These are phyloP conservation scores for Corapipo altera DNA, from an alignment of 2,113 vertebrate species.

Conservation along the genomic window DNA sequence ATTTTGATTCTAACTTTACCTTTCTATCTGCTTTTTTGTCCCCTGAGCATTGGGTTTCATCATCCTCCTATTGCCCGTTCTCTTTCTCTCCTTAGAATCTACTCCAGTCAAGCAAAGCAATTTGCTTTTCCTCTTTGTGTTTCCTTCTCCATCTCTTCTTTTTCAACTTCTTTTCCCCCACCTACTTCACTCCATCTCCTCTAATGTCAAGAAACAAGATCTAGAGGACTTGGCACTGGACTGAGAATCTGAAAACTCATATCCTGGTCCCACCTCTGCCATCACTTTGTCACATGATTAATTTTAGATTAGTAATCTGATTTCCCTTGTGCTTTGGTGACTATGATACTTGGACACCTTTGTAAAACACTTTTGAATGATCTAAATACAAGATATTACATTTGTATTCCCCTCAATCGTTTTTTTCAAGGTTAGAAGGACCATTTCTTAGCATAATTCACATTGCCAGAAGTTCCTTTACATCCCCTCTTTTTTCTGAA, in stretches of 20 bases:
- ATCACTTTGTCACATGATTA: background rate
- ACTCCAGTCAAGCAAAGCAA: background rate
- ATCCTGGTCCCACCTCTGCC: background rate
- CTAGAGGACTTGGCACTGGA: background rate
- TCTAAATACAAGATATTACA: background rate
- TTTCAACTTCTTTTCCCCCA: fast-evolving
- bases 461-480: background rate
- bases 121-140: background rate
- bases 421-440: background rate
- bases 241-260: background rate
- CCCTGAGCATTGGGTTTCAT: background rate
- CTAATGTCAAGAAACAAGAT: background rate
- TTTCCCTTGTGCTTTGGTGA: background rate
- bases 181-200: background rate
- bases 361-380: background rate
- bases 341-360: background rate
- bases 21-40: background rate
- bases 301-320: background rate
- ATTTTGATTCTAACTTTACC: fast-evolving
- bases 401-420: background rate
- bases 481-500: background rate
- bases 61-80: background rate
- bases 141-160: background rate
- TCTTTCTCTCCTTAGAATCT: background rate
- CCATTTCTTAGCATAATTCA: background rate